Base-by-base conservation (phyloP, 2,888 invertebrate species). In the Notodonta dromedarius region DNA sequence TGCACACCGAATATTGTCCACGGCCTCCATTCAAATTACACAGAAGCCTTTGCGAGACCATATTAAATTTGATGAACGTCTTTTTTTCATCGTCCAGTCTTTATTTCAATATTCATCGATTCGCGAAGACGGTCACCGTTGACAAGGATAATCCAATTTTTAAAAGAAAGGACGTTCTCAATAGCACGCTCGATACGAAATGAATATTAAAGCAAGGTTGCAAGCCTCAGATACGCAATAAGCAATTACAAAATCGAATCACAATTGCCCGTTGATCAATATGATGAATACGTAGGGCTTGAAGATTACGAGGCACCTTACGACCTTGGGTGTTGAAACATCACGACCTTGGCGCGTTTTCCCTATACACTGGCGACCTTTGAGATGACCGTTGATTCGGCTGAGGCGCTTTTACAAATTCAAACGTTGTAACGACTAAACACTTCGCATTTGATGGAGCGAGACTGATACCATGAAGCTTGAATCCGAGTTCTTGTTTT, bases 231-330 rank as follows among this genome's bases (percentile, higher is more conserved):
- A 58, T 50, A 51, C 44, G 24, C 71, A 79, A 77, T 73, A 46
- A 60, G 56, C 59, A 67, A 76, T 78, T 79, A 70, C 58, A 70
- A 69, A 82, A 73, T 65, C 78, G 61, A 70, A 76, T 78, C 79
- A 82, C 80, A 79, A 55, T 53, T 39, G 54, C 60, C 58, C 57
- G 62, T 67, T 74, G 76, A 84, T 86, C 83, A 82, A 79, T 84
- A 84, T 83, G 79, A 72, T 60, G 65, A 68, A 70, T 68, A 65
- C 76, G 80, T 74, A 77, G 71, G 73, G 66, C 60, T 57, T 63
- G 24, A 24, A 60, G 39, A 39, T 16, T 46, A 48, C 57, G 55
- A 54, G 61, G 57, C 72, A 59, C 59, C 58, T 64, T 63, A 63
- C 57, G 65, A 58, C 74, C 74, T 75, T 77, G 67, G 58, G 50